phyloP scores from a whole-genome alignment of 1,140 invertebrate genomes.

The Pseudachorutes palmiensis region DNA sequence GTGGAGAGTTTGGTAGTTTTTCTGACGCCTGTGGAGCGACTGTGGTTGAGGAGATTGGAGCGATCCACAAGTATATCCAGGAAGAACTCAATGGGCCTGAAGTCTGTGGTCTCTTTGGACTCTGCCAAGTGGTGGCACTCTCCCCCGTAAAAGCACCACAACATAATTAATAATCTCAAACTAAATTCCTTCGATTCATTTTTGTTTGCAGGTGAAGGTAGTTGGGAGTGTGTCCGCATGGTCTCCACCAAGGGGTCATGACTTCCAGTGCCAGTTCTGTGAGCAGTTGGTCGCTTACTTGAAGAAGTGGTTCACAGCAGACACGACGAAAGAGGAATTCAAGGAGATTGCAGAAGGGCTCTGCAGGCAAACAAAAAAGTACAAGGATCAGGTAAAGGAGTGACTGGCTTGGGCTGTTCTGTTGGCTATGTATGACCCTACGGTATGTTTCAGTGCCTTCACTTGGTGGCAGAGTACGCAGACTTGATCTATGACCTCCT shows the following conservation, averaged over 20 bases:
- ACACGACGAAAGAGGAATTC: slow-evolving; percentile 76
- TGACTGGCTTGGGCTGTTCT: not conserved
- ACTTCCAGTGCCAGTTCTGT: slow-evolving; percentile 74
- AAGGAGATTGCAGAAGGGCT: slow-evolving; percentile 63
- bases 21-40: slow-evolving; percentile 68
- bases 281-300: slow-evolving; percentile 69
- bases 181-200: not conserved
- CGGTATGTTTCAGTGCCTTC: slow-evolving; percentile 51
- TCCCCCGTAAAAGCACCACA: slow-evolving; percentile 20
- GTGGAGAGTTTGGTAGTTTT: slow-evolving; percentile 58
- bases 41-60: slow-evolving; percentile 60
- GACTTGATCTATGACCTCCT: slow-evolving; percentile 61
- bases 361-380: slow-evolving; percentile 67
- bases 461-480: slow-evolving; percentile 69
- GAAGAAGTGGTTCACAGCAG: slow-evolving; percentile 67
- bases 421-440: slow-evolving; percentile 29
- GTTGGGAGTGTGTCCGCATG: slow-evolving; percentile 25
- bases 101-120: slow-evolving; percentile 64
- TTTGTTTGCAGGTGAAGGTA: slow-evolving; percentile 11
- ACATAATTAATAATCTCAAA: too few species aligned
- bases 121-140: slow-evolving; percentile 48
- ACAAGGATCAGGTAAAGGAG: slow-evolving; percentile 42
- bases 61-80: slow-evolving; percentile 54
- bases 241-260: slow-evolving; percentile 41
- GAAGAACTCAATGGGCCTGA: slow-evolving; percentile 55